These are phyloP conservation scores for Centroberyx gerrardi DNA, from an alignment of 2,797 vertebrate genomes.

Conservation along the genomic window DNA sequence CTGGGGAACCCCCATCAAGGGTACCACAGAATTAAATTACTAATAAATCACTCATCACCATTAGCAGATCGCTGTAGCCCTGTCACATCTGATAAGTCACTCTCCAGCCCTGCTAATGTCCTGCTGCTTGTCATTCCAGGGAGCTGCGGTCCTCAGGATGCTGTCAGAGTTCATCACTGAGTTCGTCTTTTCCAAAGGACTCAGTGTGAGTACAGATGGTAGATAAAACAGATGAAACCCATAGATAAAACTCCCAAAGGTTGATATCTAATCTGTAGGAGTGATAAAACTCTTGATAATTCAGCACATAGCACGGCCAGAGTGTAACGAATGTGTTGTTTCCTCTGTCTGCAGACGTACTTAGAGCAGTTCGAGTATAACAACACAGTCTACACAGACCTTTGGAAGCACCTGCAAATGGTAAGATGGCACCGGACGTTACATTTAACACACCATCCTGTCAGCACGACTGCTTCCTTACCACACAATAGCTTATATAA, in stretches of 20 bases:
- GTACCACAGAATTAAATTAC: neutral
- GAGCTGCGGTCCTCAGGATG: slow-evolving; percentile 91
- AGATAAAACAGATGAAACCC: neutral
- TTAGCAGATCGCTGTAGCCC: neutral
- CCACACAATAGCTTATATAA: too few species aligned
- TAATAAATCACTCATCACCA: slow-evolving; percentile 21
- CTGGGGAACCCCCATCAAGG: neutral
- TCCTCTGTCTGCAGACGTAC: slow-evolving; percentile 85
- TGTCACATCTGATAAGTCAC: slow-evolving; percentile 10
- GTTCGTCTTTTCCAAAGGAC: slow-evolving; percentile 83
- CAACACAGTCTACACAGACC: slow-evolving; percentile 87
- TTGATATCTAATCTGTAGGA: neutral
- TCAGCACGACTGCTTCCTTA: fast-evolving
- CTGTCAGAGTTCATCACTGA: slow-evolving; percentile 90
- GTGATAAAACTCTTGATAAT: neutral
- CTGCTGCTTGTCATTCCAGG: slow-evolving; percentile 67
- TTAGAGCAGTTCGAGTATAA: slow-evolving; percentile 83
- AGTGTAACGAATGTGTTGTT: neutral
- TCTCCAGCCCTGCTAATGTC: slow-evolving; percentile 15
- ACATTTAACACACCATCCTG: too few species aligned
- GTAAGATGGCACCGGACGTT: slow-evolving; percentile 54
- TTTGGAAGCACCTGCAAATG: slow-evolving; percentile 89
- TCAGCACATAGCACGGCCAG: neutral
- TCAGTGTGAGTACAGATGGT: slow-evolving; percentile 83
- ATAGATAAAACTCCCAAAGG: neutral